Evolutionary conservation across 2,888 invertebrate genomes (phyloP), one percentile per base, ranked within the genome.

Genomic region (Craniophora ligustri): DNA sequence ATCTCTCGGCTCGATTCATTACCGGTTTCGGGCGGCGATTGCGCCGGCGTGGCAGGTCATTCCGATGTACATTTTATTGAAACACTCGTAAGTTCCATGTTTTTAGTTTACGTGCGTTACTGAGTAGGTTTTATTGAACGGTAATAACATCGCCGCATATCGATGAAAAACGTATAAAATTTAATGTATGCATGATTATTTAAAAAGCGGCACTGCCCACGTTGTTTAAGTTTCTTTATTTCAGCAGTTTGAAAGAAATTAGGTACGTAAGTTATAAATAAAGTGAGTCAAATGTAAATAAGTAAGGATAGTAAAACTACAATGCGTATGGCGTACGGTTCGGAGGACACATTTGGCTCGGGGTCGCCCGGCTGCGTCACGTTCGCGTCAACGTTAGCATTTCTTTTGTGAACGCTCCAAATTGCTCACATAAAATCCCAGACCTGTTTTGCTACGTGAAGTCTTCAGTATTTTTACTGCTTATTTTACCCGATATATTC

Each of bases 361-460:
- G 74, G 72, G 65, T 67, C 74, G 68, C 67, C 58, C 75, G 75
- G 75, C 78, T 65, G 73, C 76, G 83, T 86, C 88, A 88, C 88
- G 90, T 88, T 79, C 84, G 74, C 82, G 75, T 77, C 85, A 74
- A 80, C 84, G 88, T 86, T 87, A 86, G 87, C 91, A 88, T 90
- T 92, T 92, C 92, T 91, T 91, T 92, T 92, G 92, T 92, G 88
- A 87, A 88, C 88, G 87, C 81, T 81, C 91, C 89, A 85, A 92
- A 92, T 91, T 89, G 89, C 91, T 83, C 82, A 88, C 91, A 92
- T 92, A 92, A 92, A 92, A 92, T 85, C 81, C 75, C 79, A 85
- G 86, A 85, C 87, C 88, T 85, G 88, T 88, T 89, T 87, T 85
- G 86, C 86, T 90, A 91, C 90, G 91, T 91, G 90, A 89, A 82